These are phyloP conservation scores for Heliconius sara DNA, from an alignment of 2,888 invertebrate species.

Conservation along the genomic window DNA sequence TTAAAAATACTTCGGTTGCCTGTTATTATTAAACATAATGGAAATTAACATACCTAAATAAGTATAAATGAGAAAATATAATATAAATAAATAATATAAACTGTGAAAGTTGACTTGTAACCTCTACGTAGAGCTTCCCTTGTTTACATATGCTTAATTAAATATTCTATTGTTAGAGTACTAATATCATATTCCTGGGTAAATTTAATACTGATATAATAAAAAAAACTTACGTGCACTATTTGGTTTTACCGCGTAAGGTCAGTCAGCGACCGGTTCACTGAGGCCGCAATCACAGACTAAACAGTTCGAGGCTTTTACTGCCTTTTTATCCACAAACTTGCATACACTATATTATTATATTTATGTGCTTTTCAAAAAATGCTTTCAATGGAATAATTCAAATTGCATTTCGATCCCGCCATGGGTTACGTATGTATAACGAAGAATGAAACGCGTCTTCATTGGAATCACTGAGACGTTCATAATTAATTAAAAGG, in stretches of 20 bases:
- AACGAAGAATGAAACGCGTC: neutral
- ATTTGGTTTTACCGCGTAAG: slow-evolving; percentile 47
- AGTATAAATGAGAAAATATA: neutral
- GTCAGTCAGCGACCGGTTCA: slow-evolving; percentile 71
- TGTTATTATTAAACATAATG: neutral
- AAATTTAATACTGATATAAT: slow-evolving; percentile 38
- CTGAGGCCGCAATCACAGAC: slow-evolving; percentile 68
- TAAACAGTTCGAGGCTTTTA: slow-evolving; percentile 74
- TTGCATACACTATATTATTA: slow-evolving; percentile 18
- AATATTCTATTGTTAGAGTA: neutral
- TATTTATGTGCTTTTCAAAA: slow-evolving; percentile 8
- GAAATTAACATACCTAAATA: no score
- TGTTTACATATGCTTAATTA: neutral
- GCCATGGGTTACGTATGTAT: slow-evolving; percentile 10
- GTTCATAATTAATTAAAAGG: slow-evolving; percentile 29
- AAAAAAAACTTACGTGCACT: slow-evolving; percentile 60
- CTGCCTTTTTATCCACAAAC: slow-evolving; percentile 70
- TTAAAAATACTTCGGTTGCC: neutral
- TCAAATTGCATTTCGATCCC: slow-evolving; percentile 13
- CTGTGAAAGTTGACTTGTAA: neutral
- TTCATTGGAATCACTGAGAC: slow-evolving; percentile 19
- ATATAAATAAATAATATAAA: neutral
- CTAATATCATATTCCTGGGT: neutral
- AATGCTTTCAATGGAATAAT: slow-evolving; percentile 8
- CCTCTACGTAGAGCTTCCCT: neutral